phyloP scores from a whole-genome alignment of 1,140 invertebrate species.

The Drosophila eugracilis region DNA sequence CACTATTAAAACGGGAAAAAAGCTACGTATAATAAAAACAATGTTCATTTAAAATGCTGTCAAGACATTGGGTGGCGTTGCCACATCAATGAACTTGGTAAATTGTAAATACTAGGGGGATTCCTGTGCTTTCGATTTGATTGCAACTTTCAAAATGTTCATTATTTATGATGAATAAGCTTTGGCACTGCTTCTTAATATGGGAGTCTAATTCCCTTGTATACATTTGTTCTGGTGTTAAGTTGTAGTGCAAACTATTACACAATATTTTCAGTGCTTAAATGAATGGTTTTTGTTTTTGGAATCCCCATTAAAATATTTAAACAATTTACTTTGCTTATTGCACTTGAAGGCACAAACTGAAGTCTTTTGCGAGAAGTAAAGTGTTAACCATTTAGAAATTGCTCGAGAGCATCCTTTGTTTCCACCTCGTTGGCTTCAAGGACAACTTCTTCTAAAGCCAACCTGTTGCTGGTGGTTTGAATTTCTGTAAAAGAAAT shows the following conservation, averaged over 20 bases:
- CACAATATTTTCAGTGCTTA: background rate
- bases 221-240: background rate
- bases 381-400: conserved; percentile 85
- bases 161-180: background rate
- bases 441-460: conserved; percentile 86
- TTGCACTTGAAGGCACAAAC: conserved; percentile 51
- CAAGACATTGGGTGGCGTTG: conserved; percentile 7
- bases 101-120: background rate
- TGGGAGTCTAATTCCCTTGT: background rate
- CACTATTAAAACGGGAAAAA: conserved; percentile 1
- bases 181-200: background rate
- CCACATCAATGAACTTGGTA: conserved; percentile 10
- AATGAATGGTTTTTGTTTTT: too few relatives aligned
- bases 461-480: conserved; percentile 62
- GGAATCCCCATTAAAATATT: conserved; percentile 6
- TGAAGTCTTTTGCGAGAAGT: background rate
- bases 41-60: conserved; percentile 2
- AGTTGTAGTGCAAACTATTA: background rate
- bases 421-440: conserved; percentile 84
- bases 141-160: too few relatives aligned
- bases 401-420: conserved; percentile 86
- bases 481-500: conserved; percentile 52
- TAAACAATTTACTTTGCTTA: conserved; percentile 25
- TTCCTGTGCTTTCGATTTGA: background rate
- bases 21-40: conserved; percentile 1